These are phyloP conservation scores for Nycticryphes semicollaris DNA, from an alignment of 2,113 vertebrate genomes.

Conservation along the genomic window DNA sequence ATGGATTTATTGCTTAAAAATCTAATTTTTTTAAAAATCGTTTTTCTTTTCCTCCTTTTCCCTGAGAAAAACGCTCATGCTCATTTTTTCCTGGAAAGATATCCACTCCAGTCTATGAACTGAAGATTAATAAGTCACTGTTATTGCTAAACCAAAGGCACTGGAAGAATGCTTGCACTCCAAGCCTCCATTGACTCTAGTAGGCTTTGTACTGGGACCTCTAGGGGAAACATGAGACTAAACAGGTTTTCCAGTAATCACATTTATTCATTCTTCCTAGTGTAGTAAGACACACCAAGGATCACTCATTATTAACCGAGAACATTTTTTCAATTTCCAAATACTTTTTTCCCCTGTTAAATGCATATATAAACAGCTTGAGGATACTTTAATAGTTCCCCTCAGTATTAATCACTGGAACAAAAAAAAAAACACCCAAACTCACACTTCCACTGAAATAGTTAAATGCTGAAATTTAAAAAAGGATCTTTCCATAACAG, in stretches of 20 bases:
- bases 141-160: constrained; percentile 45
- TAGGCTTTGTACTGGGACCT: neutral
- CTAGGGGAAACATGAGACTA: neutral
- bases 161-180: constrained; percentile 32
- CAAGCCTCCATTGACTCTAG: neutral
- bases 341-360: neutral
- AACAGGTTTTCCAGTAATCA: constrained; percentile 44
- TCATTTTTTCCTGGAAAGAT: constrained; percentile 39
- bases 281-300: neutral
- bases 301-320: neutral
- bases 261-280: neutral
- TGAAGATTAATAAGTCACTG: constrained; percentile 1
- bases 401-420: neutral
- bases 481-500: neutral
- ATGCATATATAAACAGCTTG: neutral
- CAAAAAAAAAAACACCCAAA: neutral
- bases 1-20: neutral
- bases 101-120: neutral
- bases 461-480: neutral
- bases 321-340: neutral
- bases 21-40: neutral
- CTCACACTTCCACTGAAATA: neutral
- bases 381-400: neutral
- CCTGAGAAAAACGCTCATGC: neutral
- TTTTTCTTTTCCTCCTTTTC: neutral